phyloP scores from a whole-genome alignment of 2,797 vertebrate species.

The Leptodactylus fallax region DNA sequence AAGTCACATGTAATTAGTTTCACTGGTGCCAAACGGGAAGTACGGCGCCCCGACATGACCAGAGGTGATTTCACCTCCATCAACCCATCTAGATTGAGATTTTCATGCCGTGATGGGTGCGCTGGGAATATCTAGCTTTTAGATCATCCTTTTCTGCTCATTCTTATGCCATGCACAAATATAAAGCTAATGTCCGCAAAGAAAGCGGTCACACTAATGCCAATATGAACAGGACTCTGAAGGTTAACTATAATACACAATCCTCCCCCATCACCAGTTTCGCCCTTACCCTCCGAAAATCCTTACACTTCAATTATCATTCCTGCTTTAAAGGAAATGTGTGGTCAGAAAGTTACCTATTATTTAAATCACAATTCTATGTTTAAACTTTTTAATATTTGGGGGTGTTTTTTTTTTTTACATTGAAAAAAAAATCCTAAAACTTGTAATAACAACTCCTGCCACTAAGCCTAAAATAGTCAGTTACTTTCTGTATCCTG shows the following conservation, averaged over 20 bases:
- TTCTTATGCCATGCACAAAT: neutral
- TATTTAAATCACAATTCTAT: too few relatives aligned
- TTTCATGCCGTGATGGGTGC: neutral
- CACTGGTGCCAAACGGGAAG: neutral
- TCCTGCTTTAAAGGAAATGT: too few relatives aligned
- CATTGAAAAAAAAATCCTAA: too few relatives aligned
- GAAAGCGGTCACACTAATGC: neutral
- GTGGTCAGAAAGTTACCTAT: too few relatives aligned
- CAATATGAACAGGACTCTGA: neutral
- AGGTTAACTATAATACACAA: neutral
- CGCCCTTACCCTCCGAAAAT: too few relatives aligned
- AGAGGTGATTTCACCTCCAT: slow-evolving; percentile 18
- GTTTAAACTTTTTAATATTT: too few relatives aligned
- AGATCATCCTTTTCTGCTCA: neutral
- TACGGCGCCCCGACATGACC: neutral
- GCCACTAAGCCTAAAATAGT: too few relatives aligned
- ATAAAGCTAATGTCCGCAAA: neutral
- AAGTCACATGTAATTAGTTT: slow-evolving; percentile 26
- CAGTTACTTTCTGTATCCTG: too few relatives aligned
- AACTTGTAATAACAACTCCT: too few relatives aligned
- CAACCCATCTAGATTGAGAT: neutral
- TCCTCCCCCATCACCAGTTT: neutral
- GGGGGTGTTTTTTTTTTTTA: too few relatives aligned
- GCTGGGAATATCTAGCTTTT: neutral
- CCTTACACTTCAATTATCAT: too few relatives aligned